Base-by-base conservation (phyloP, 2,797 vertebrate genomes). In the Lacerta viridis region DNA sequence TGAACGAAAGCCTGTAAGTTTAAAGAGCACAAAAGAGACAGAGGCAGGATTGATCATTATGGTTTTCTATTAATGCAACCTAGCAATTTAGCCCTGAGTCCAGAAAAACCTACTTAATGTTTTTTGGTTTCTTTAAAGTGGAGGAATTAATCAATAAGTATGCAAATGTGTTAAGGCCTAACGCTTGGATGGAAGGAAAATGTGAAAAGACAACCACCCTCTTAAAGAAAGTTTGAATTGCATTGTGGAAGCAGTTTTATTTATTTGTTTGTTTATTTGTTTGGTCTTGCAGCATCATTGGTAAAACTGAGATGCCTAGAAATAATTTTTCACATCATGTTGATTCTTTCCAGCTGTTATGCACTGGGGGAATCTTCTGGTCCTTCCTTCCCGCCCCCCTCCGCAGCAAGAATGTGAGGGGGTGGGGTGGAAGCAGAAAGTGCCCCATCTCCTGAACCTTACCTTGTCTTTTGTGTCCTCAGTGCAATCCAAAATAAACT, bases 1-100 rank as follows among this genome's bases (percentile, higher is more conserved):
- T 98, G 23, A 93, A 94, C 89, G 90, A 96, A 36, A 93, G 83
- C 13, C 29, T 83, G 97, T 97, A 88, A 97, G 97, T 96, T 7
- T 33, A 87, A 55, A 17, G 50, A 75, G 39, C 59, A 39, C 61
- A 17, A 29, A 11, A 41, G 2, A 7, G 17, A 8, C 46, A 66
- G n/a, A n/a, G 68, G 41, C 20, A 77, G n/a, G 84, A 18, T 11
- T 69, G 33, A 1, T 61, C 15, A 41, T 66, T 83, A 5, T 1
- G 36, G 8, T 82, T 83, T 69, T 66, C 79, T 78, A 3, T 71
- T 85, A 75, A 17, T 33, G 55, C 36, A 20, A 3, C 80, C 87
- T 33, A 2, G 9, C 13, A 46, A 33, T 83, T 79, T 85, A 11
- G 1, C 23, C 27, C 17, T 1, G 18, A 77, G 89, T 71, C 25